Evolutionary conservation across 2,113 vertebrate species (phyloP).

Genomic region (Pipa parva): DNA sequence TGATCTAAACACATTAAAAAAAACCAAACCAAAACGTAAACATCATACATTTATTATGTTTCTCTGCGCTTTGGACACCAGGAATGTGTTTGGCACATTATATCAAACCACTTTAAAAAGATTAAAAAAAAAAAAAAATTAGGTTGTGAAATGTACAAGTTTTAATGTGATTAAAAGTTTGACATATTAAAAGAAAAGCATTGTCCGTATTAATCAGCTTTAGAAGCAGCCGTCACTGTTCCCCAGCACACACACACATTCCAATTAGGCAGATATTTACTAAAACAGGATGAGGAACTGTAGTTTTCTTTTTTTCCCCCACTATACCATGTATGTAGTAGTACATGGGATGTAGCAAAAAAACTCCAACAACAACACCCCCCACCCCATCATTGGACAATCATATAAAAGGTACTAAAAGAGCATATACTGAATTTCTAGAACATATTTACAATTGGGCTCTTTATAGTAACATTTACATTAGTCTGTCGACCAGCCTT

Average conservation of each 20-base stretch:
- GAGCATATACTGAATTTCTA: no score
- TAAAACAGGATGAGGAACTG: neutral
- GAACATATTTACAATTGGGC: no score
- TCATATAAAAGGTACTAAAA: no score
- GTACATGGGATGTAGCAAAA: no score
- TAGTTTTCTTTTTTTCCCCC: neutral
- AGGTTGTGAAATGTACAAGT: slow-evolving; percentile 48
- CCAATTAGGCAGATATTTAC: no score
- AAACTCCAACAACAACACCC: neutral
- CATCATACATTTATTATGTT: slow-evolving; percentile 58
- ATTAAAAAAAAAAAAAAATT: slow-evolving; percentile 46
- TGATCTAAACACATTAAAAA: no score
- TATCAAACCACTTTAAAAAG: slow-evolving; percentile 18
- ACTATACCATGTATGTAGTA: no score
- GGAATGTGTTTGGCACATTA: slow-evolving; percentile 71
- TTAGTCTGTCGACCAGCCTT: neutral
- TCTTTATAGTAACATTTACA: no score
- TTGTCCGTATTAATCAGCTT: neutral
- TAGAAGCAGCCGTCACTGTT: neutral
- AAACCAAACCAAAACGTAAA: slow-evolving; percentile 42
- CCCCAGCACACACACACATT: no score
- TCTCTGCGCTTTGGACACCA: slow-evolving; percentile 62
- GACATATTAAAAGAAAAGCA: neutral
- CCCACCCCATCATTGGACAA: neutral
- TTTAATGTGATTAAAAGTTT: neutral